These are phyloP conservation scores for Catharus fuscescens DNA, from an alignment of 2,113 vertebrate species.

Conservation along the genomic window DNA sequence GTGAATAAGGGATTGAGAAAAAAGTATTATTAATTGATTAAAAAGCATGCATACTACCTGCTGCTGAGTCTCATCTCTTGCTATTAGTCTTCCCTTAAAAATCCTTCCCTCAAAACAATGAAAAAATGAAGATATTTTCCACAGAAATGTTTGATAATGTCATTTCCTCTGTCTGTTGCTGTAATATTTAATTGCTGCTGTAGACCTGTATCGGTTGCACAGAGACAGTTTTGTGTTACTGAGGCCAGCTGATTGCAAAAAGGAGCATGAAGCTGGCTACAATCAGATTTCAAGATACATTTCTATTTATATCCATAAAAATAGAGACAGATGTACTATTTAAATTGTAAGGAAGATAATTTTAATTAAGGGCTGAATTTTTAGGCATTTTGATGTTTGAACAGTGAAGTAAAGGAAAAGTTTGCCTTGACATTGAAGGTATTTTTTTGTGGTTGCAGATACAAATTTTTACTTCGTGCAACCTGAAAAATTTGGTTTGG, in stretches of 20 bases:
- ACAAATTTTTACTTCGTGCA: not conserved
- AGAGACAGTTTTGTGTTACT: not conserved
- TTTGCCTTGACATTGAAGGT: not conserved
- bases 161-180: not conserved
- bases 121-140: not conserved
- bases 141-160: not conserved
- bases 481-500: not conserved
- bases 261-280: not conserved
- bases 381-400: not conserved
- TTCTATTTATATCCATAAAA: not conserved
- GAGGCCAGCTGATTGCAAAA: not conserved
- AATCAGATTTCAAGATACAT: not conserved
- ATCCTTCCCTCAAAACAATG: not conserved
- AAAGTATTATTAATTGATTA: not conserved
- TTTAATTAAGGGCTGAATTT: not conserved
- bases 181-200: not conserved
- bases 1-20: not conserved
- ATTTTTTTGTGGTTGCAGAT: not conserved
- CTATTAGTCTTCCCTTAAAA: conserved; percentile 14
- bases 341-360: not conserved
- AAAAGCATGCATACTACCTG: not conserved
- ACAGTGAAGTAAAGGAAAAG: not conserved
- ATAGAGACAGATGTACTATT: not conserved
- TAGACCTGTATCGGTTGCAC: not conserved
- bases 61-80: not conserved